Base-by-base conservation (phyloP, 2,113 vertebrate species). In the Benitochromis conjunctus region DNA sequence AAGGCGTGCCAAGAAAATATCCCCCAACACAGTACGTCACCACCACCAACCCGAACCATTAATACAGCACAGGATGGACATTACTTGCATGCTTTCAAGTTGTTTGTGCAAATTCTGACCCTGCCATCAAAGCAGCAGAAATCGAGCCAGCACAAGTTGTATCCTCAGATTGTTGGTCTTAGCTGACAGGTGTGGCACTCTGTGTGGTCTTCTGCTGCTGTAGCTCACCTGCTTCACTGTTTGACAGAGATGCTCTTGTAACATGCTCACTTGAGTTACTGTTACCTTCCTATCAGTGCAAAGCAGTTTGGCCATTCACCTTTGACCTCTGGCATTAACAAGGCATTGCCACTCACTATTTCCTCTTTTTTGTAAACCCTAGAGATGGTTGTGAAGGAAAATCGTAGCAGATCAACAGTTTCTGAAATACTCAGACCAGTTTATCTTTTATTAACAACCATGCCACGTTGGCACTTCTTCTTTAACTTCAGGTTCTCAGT, bases 91-190 rank as follows among this genome's bases (percentile, higher is more conserved):
- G 13, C 21, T 74, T 48, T 74, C 14, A 48, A 29, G 41, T 74
- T 11, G 26, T 29, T 71, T 3, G 26, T 43, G 4, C n/a, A n/a
- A n/a, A n/a, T n/a, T n/a, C n/a, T n/a, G n/a, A n/a, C n/a, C 38
- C 66, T 26, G 1, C 2, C 41, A 10, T 48, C 21, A 14, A 10
- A 48, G 24, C 66, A 0, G 21, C 66, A 48, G 41, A 48, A 29
- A 48, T 71, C 5, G 2, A 3, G 14, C 9, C 21, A 4, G 21
- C 24, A 46, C 21, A 18, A 74, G 18, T 9, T 46, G 21, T 18
- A 46, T 26, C n/a, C 41, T 1, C 66, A 74, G 38, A 0, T 46
- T 0, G 1, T 43, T 3, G 0, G 38, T 43, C 46, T 51, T 51
- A 51, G 48, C 48, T 51, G 48, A 51, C 46, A 18, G 48, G 48